These are phyloP conservation scores for Phrynocephalus forsythii DNA, from an alignment of 2,797 vertebrate species.

Conservation along the genomic window DNA sequence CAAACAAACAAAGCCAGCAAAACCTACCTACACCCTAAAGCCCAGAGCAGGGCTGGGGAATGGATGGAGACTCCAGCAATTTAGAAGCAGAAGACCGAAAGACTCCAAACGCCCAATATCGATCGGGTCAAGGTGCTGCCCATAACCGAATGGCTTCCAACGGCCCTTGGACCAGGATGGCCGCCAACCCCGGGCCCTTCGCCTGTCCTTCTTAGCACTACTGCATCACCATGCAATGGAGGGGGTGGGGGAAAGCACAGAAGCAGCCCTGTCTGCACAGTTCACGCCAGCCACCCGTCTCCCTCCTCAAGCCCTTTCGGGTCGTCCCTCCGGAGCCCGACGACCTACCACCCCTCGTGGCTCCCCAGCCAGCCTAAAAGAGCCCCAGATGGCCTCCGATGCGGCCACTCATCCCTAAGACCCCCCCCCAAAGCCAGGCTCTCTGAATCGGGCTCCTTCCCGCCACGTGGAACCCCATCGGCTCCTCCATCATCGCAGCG, in stretches of 20 bases:
- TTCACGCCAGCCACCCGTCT: no score
- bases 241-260: no score
- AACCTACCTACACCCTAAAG: not conserved
- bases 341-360: not conserved
- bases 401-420: not conserved
- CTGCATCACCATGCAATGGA: no score
- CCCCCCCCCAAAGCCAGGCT: not conserved
- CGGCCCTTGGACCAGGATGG: not conserved
- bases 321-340: not conserved
- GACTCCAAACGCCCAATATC: not conserved
- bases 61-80: not conserved
- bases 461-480: conserved; percentile 21
- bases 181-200: not conserved
- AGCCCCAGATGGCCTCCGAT: no score
- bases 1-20: not conserved
- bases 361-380: not conserved
- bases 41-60: no score
- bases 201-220: not conserved
- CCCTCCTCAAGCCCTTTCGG: not conserved
- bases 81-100: not conserved
- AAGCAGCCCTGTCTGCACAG: not conserved
- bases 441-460: not conserved
- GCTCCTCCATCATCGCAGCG: not conserved
- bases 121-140: no score
- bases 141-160: not conserved